phyloP scores from a whole-genome alignment of 2,888 invertebrate species.

The Steinernema scapterisci region DNA sequence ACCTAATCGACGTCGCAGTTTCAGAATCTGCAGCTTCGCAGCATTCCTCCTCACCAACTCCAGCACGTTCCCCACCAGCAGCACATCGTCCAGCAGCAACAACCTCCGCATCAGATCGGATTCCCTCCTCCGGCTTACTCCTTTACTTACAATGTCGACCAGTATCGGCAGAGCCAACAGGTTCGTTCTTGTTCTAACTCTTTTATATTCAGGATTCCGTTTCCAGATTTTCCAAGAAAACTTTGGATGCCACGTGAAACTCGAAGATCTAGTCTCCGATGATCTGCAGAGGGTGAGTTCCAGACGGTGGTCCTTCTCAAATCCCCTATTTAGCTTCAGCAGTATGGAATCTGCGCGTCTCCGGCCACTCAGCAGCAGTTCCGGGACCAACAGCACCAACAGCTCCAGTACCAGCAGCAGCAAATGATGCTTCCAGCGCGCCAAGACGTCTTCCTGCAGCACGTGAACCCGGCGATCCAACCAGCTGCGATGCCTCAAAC shows the following conservation, averaged over 20 bases:
- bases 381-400: constrained; percentile 18
- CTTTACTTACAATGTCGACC: constrained; percentile 37
- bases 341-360: constrained; percentile 17
- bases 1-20: background rate
- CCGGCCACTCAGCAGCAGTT: constrained; percentile 25
- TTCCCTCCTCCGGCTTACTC: constrained; percentile 36
- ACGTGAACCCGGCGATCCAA: constrained; percentile 4
- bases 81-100: constrained; percentile 28
- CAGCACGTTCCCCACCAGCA: constrained; percentile 30
- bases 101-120: constrained; percentile 11
- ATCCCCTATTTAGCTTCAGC: background rate
- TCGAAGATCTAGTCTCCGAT: constrained; percentile 23
- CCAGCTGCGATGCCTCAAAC: background rate
- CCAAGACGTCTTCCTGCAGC: constrained; percentile 29
- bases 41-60: constrained; percentile 21
- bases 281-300: constrained; percentile 5
- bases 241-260: constrained; percentile 19
- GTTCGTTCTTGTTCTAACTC: background rate
- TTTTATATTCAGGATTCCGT: too few species aligned
- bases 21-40: constrained; percentile 24
- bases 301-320: background rate
- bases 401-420: constrained; percentile 19
- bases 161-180: constrained; percentile 36
- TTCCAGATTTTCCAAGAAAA: constrained; percentile 24
- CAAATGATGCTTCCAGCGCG: constrained; percentile 3